Percentiles rank a stretch among this genome's conserved stretches.
These are phyloP conservation scores for Meriones unguiculatus DNA, from an alignment of 2,113 vertebrate species.

Conservation along the genomic window DNA sequence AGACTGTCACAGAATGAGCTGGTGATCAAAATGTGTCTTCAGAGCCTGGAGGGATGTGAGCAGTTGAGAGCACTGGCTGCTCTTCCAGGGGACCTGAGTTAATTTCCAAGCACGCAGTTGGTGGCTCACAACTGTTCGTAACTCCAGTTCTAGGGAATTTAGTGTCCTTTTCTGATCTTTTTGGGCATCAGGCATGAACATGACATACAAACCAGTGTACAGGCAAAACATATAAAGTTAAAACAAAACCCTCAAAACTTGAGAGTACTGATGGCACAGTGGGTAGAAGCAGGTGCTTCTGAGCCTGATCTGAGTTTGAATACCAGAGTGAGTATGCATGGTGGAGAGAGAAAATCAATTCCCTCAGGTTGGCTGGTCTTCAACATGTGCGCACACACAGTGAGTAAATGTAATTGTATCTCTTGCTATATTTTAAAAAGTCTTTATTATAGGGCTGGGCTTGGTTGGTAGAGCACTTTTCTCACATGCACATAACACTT, in stretches of 20 bases:
- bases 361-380: neutral
- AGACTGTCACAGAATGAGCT: neutral
- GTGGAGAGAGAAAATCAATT: neutral
- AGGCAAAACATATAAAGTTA: neutral
- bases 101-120: neutral
- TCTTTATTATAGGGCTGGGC: neutral
- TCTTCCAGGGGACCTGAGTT: neutral
- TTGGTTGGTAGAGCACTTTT: neutral
- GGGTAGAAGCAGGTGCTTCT: neutral
- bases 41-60: neutral
- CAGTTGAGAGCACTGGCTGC: neutral
- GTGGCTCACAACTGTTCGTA: neutral
- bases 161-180: neutral
- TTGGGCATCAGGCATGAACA: neutral
- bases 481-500: neutral
- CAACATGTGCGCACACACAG: neutral
- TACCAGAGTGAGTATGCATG: neutral
- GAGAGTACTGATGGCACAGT: neutral
- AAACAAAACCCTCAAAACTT: no score
- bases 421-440: neutral
- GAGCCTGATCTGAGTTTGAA: neutral
- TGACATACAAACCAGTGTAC: neutral
- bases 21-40: neutral
- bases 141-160: neutral
- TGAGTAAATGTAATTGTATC: neutral